Evolutionary conservation across 1,140 invertebrate genomes (phyloP).

Genomic region (Lasioglossum baleicum): DNA sequence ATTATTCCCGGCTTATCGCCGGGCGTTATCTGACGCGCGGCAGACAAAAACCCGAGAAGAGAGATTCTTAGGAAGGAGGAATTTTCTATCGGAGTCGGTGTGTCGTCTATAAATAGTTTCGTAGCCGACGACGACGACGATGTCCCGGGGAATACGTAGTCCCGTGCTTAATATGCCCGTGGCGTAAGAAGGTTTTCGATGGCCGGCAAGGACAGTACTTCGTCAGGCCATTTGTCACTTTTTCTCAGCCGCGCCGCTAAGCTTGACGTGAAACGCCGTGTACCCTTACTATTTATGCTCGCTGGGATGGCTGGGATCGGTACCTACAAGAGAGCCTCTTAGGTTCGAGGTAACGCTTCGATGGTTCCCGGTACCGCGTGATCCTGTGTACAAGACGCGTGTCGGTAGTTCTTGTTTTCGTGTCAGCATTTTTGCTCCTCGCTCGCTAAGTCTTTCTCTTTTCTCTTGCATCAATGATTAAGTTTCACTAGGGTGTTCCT

Average conservation of each 20-base stretch:
- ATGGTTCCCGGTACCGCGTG: slow-evolving; percentile 26
- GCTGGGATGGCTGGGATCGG: slow-evolving; percentile 9
- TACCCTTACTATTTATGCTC: slow-evolving; percentile 33
- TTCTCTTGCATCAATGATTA: not conserved
- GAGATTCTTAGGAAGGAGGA: not conserved
- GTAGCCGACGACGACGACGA: not conserved
- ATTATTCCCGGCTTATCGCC: not conserved
- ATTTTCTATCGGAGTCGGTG: slow-evolving; percentile 26
- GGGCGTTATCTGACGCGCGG: not conserved
- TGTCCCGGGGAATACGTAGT: slow-evolving; percentile 22
- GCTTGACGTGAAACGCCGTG: slow-evolving; percentile 36
- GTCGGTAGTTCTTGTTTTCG: slow-evolving; percentile 22
- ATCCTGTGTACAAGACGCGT: slow-evolving; percentile 3
- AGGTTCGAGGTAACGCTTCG: slow-evolving; percentile 23
- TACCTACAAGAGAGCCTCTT: slow-evolving; percentile 1
- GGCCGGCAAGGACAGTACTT: slow-evolving; percentile 38
- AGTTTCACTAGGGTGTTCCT: not conserved
- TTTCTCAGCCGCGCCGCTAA: slow-evolving; percentile 28
- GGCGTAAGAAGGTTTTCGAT: slow-evolving; percentile 38
- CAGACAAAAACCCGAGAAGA: not conserved
- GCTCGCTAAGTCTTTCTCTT: too few species aligned
- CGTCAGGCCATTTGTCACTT: slow-evolving; percentile 45
- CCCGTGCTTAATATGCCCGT: slow-evolving; percentile 40
- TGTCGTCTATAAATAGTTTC: slow-evolving; percentile 35
- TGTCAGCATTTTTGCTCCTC: not conserved